phyloP scores from a whole-genome alignment of 2,113 vertebrate genomes.

The Pheucticus melanocephalus region DNA sequence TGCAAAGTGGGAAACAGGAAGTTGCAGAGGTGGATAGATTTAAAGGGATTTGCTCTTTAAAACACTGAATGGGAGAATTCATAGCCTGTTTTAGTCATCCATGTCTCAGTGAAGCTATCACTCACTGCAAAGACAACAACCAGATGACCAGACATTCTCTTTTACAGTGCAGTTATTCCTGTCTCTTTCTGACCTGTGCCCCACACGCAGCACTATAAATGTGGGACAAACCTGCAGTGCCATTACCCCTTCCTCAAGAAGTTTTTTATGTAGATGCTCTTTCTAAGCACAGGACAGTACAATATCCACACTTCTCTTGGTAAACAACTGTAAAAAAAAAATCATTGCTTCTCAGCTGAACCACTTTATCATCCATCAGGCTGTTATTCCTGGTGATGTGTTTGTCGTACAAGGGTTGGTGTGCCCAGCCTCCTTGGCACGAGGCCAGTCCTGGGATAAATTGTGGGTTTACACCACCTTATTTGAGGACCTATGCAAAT shows the following conservation, averaged over 20 bases:
- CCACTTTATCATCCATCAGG: background rate
- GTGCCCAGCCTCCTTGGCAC: background rate
- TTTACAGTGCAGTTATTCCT: background rate
- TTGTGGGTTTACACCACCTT: background rate
- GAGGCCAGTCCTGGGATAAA: background rate
- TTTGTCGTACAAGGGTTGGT: background rate
- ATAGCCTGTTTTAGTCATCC: background rate
- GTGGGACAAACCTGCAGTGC: background rate
- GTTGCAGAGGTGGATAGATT: background rate
- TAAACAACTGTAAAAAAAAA: background rate
- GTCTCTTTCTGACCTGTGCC: background rate
- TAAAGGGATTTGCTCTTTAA: background rate
- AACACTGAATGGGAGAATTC: background rate
- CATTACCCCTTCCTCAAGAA: background rate
- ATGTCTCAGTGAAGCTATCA: background rate
- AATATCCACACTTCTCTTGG: fast-evolving
- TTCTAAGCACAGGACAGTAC: background rate
- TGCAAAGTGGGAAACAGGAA: background rate
- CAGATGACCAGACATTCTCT: background rate
- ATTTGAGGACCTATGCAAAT: background rate
- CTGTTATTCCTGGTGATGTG: fast-evolving
- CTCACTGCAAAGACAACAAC: background rate
- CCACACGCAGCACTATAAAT: background rate
- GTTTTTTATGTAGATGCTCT: background rate
- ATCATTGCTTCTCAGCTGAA: background rate